phyloP scores from a whole-genome alignment of 2,113 vertebrate species.

The Gallinago undulata region DNA sequence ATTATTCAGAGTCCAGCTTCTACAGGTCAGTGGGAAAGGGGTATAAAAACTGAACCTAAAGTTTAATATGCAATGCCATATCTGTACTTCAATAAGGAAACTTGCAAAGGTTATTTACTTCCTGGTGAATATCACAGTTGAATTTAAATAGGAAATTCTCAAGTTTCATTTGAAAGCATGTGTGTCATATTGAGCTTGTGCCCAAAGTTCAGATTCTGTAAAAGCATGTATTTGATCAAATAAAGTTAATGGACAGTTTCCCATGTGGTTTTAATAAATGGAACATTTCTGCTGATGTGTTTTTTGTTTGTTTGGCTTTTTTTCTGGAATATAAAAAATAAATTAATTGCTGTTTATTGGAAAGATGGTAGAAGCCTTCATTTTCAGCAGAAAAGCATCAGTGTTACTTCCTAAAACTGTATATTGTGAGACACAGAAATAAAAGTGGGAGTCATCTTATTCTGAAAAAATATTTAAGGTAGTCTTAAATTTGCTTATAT shows the following conservation, averaged over 20 bases:
- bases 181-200: background rate
- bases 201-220: background rate
- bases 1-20: constrained; percentile 89
- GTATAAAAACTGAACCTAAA: background rate
- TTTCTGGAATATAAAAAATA: background rate
- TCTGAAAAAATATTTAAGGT: background rate
- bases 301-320: background rate
- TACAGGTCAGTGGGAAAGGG: constrained; percentile 77
- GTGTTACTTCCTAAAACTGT: background rate
- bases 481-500: background rate
- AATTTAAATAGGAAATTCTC: background rate
- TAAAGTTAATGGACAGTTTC: background rate
- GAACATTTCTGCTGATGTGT: background rate
- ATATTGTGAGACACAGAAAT: background rate
- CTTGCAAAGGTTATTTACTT: background rate
- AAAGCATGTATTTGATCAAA: background rate
- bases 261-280: background rate
- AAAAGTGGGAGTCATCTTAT: background rate
- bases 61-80: background rate
- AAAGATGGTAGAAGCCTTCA: background rate
- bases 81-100: background rate
- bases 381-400: background rate
- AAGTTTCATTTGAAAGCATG: background rate
- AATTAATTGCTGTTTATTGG: background rate
- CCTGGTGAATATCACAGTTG: background rate